phyloP scores from a whole-genome alignment of 2,113 vertebrate genomes.

The Pelecanus crispus region DNA sequence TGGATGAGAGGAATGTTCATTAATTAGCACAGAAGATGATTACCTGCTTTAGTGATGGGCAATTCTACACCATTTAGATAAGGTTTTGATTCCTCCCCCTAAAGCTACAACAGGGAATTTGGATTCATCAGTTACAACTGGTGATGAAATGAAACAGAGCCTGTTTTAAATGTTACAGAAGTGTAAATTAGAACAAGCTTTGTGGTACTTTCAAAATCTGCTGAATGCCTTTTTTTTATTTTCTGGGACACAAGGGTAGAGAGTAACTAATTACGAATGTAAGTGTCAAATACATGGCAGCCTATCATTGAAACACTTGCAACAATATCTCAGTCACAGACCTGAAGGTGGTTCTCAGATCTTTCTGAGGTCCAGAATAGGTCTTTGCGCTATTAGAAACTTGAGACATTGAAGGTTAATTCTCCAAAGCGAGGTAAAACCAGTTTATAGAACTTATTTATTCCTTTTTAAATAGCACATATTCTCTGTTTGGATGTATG shows the following conservation, averaged over 20 bases:
- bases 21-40: constrained; percentile 1
- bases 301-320: not conserved
- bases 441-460: not conserved
- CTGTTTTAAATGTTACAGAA: not conserved
- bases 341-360: not conserved
- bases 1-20: not conserved
- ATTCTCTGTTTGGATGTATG: not conserved
- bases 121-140: not conserved
- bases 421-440: not conserved
- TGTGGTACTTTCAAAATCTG: not conserved
- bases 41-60: not conserved
- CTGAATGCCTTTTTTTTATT: not conserved
- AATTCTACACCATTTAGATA: not conserved
- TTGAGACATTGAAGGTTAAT: not conserved
- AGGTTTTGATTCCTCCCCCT: not conserved
- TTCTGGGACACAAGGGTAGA: not conserved
- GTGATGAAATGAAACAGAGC: not conserved
- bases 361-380: not conserved
- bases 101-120: not conserved
- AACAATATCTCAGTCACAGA: not conserved
- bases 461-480: not conserved
- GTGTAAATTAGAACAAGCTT: not conserved
- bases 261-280: not conserved
- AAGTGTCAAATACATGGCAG: not conserved
- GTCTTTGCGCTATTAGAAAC: not conserved